These are phyloP conservation scores for sheep (Ovis aries) DNA, from an alignment of 2,113 vertebrate species.

Conservation along the genomic window DNA sequence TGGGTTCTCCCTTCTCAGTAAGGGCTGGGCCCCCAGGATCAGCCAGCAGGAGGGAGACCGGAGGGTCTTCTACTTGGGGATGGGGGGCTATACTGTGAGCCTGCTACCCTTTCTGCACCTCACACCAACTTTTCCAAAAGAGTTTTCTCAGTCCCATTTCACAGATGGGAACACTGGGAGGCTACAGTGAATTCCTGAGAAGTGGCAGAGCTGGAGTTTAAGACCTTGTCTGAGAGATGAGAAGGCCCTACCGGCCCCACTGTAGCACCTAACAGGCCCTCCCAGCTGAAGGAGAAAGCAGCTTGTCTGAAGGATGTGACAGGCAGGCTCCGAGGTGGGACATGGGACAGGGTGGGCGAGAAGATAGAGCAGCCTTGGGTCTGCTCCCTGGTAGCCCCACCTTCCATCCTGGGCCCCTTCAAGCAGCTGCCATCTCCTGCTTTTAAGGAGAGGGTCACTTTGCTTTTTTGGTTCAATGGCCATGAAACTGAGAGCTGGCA, in stretches of 20 bases:
- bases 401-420: neutral
- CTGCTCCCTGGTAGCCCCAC: neutral
- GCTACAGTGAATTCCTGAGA: neutral
- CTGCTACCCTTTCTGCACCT: neutral
- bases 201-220: neutral
- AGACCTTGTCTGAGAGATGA: neutral
- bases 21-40: neutral
- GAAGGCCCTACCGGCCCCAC: neutral
- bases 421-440: neutral
- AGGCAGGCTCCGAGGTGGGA: accelerated
- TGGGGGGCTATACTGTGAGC: accelerated
- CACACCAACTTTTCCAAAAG: neutral
- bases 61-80: too few relatives aligned
- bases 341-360: neutral
- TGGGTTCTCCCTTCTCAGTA: neutral
- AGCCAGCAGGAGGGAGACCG: neutral
- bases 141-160: neutral
- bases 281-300: neutral
- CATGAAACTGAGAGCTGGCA: neutral
- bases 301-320: accelerated
- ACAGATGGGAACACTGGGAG: neutral
- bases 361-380: neutral
- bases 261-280: neutral
- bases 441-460: neutral
- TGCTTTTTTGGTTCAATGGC: neutral